Conservation (phyloP, 1,140 invertebrate genomes). For the Drosophila pandora region DNA sequence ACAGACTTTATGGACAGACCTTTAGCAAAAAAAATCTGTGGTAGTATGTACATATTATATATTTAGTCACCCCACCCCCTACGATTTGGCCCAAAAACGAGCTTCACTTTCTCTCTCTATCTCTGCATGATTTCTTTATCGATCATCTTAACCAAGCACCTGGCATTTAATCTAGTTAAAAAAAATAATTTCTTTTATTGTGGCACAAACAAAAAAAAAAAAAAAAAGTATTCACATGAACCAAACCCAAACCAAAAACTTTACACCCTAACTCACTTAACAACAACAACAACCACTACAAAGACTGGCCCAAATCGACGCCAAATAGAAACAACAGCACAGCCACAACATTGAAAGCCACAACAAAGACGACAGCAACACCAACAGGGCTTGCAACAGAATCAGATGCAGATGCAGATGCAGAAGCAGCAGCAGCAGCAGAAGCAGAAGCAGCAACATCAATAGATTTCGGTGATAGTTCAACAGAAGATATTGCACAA, state of each 20-base stretch:
- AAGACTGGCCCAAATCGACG: constrained; percentile 77
- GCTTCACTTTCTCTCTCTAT: constrained; percentile 8
- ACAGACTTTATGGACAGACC: constrained; percentile 16
- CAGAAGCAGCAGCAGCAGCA: constrained; percentile 24
- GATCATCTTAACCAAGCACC: constrained; percentile 53
- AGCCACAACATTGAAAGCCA: constrained; percentile 28
- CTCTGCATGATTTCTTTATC: constrained; percentile 30
- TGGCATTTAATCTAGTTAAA: constrained; percentile 56
- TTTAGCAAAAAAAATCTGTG: not conserved
- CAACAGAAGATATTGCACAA: constrained; percentile 10
- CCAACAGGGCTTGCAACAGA: constrained; percentile 7
- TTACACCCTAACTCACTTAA: constrained; percentile 75
- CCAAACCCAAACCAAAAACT: constrained; percentile 54
- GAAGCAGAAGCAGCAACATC: not conserved
- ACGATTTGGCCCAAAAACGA: not conserved
- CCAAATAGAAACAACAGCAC: constrained; percentile 54
- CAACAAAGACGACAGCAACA: constrained; percentile 14
- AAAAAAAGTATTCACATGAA: constrained; percentile 63
- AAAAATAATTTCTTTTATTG: constrained; percentile 64
- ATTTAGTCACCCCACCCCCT: not conserved
- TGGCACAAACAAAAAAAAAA: constrained; percentile 45
- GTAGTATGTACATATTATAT: not conserved
- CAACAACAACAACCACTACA: constrained; percentile 42
- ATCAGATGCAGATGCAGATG: constrained; percentile 17
- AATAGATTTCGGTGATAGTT: too few relatives aligned